Percentiles rank a stretch among this genome's conserved stretches.
Evolutionary conservation across 2,113 vertebrate genomes (phyloP).

Genomic region (Tachuris rubrigastra): DNA sequence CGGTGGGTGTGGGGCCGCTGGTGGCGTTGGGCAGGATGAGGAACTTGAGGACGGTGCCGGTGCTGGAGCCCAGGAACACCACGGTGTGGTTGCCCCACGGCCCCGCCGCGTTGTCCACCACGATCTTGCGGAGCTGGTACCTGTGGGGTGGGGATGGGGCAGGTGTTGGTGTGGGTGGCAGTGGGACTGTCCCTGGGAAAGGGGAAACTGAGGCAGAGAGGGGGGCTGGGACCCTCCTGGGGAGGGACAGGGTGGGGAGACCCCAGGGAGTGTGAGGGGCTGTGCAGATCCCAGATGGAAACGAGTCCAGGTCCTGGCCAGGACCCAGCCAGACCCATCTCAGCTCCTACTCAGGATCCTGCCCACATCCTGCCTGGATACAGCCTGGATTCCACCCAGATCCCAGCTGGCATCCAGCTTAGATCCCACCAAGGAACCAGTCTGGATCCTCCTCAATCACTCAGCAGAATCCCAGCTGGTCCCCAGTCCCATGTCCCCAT

Average conservation of each 20-base stretch:
- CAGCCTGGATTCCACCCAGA: not conserved
- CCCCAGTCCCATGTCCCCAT: not conserved
- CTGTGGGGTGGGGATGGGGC: conserved; percentile 43
- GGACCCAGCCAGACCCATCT: not conserved
- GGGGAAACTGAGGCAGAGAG: not conserved
- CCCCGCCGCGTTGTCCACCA: conserved; percentile 87
- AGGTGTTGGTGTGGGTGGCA: not conserved
- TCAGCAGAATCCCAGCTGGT: not conserved
- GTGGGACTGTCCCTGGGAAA: not conserved
- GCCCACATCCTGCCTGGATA: not conserved
- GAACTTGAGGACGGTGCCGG: conserved; percentile 92
- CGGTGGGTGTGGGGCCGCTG: not conserved
- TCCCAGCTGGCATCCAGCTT: not conserved
- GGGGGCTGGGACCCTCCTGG: rapidly evolving
- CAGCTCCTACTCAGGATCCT: not conserved
- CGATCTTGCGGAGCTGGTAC: conserved; percentile 92
- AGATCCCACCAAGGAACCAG: not conserved
- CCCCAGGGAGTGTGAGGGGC: rapidly evolving
- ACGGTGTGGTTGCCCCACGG: conserved; percentile 89
- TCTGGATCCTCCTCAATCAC: not conserved
- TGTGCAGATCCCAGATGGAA: not conserved
- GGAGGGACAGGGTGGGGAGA: not conserved
- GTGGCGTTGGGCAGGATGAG: conserved; percentile 85
- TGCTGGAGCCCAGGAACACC: conserved; percentile 90
- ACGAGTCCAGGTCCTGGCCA: not conserved